phyloP scores from a whole-genome alignment of 1,140 invertebrate genomes.

The Rhopalosiphum maidis region DNA sequence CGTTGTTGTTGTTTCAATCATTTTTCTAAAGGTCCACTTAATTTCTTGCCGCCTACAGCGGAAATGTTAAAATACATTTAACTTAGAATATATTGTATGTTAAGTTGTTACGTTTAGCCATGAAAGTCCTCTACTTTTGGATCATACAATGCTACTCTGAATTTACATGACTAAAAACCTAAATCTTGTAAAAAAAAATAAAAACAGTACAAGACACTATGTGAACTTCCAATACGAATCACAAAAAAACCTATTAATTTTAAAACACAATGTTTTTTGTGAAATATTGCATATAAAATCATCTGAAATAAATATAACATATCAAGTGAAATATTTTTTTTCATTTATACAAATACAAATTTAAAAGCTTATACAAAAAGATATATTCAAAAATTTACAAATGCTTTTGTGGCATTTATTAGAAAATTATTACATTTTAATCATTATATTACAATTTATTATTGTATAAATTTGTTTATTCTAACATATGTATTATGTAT shows the following conservation, averaged over 20 bases:
- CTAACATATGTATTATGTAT: too few relatives aligned
- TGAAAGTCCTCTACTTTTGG: background rate
- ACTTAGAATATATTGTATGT: background rate
- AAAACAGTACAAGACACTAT: too few relatives aligned
- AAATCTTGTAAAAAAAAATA: background rate
- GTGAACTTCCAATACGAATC: background rate
- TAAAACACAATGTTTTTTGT: too few relatives aligned
- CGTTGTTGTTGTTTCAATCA: background rate
- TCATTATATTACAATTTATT: background rate
- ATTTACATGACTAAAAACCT: background rate
- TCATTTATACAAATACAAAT: background rate
- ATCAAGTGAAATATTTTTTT: background rate
- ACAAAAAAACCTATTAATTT: too few relatives aligned
- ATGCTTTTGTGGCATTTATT: background rate
- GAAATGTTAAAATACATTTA: background rate
- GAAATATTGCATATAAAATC: background rate
- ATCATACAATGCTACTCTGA: background rate
- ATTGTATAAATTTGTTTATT: too few relatives aligned
- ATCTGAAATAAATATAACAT: background rate
- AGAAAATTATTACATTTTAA: background rate
- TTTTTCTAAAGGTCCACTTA: background rate
- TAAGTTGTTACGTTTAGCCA: background rate
- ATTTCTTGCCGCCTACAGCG: background rate
- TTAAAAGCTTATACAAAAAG: background rate
- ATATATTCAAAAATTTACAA: background rate